These are phyloP conservation scores for Drosophila prostipennis DNA, from an alignment of 2,888 invertebrate species.

Conservation along the genomic window DNA sequence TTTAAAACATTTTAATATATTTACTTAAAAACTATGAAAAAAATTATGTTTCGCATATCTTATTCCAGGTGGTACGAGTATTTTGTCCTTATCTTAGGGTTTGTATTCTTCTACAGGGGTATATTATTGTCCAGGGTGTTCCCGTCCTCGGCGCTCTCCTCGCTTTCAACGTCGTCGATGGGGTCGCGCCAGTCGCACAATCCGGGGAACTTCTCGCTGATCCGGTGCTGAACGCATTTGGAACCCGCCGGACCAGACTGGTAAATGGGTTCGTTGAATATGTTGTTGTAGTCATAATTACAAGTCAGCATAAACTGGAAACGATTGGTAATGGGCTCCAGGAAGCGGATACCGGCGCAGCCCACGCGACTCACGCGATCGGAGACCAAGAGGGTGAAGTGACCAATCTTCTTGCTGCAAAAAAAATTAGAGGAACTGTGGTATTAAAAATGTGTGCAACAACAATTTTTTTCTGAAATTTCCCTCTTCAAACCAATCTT, in stretches of 20 bases:
- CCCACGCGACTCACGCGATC: constrained; percentile 82
- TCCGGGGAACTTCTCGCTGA: constrained; percentile 74
- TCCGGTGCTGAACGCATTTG: constrained; percentile 66
- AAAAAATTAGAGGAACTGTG: background rate
- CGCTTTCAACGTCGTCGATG: constrained; percentile 64
- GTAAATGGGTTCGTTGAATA: constrained; percentile 79
- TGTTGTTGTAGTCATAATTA: constrained; percentile 82
- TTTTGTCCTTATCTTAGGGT: background rate
- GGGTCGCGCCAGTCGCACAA: constrained; percentile 81
- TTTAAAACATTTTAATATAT: background rate
- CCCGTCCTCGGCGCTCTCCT: constrained; percentile 67
- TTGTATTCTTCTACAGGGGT: background rate
- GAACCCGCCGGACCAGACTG: constrained; percentile 74
- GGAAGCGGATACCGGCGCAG: constrained; percentile 80
- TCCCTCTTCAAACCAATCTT: no score
- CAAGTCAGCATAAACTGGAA: constrained; percentile 80
- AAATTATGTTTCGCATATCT: background rate
- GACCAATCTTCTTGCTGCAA: constrained; percentile 81
- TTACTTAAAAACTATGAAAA: constrained; percentile 3
- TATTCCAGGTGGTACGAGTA: background rate
- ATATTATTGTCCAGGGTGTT: constrained; percentile 68
- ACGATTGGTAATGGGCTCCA: constrained; percentile 47
- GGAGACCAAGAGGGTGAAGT: constrained; percentile 81
- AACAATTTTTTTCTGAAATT: no score
- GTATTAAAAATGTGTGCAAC: no score